These are phyloP conservation scores for Blastomussa wellsi DNA, from an alignment of 92 coral and sea anemone species.

Conservation along the genomic window DNA sequence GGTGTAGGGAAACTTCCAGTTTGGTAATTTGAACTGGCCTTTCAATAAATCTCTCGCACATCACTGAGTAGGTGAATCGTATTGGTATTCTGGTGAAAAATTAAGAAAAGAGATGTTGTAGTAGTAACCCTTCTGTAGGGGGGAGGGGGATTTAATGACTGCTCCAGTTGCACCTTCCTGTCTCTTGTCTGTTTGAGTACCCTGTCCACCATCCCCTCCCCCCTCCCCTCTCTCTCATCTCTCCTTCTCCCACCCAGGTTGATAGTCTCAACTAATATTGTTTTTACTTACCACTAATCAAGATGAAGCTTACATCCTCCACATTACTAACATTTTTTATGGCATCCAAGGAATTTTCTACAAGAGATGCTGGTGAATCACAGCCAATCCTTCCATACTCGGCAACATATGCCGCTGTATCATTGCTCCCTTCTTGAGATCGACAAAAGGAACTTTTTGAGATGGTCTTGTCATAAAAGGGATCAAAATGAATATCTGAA, in stretches of 20 bases:
- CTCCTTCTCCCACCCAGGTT: neutral
- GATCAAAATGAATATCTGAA: slow-evolving; percentile 89
- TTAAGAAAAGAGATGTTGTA: too few species aligned
- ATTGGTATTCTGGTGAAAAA: too few species aligned
- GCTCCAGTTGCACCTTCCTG: neutral
- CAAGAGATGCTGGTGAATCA: slow-evolving; percentile 75
- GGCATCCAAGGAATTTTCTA: slow-evolving; percentile 65
- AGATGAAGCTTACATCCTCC: slow-evolving; percentile 58
- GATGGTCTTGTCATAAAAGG: slow-evolving; percentile 59
- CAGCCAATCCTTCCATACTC: slow-evolving; percentile 84
- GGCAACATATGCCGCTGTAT: slow-evolving; percentile 70
- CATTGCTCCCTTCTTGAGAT: slow-evolving; percentile 41
- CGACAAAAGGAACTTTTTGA: slow-evolving; percentile 66
- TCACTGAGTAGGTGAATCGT: too few species aligned
- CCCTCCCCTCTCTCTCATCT: too few species aligned
- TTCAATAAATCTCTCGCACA: too few species aligned
- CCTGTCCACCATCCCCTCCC: neutral
- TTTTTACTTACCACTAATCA: slow-evolving; percentile 73
- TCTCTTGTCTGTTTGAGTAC: neutral
- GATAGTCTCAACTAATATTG: neutral
- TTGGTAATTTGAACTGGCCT: too few species aligned
- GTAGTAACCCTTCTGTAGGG: too few species aligned
- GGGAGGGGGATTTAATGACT: neutral
- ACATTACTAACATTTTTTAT: slow-evolving; percentile 50
- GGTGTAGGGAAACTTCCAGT: too few species aligned